Conservation (phyloP, 2,888 invertebrate genomes). For the Drosophila meridiana region DNA sequence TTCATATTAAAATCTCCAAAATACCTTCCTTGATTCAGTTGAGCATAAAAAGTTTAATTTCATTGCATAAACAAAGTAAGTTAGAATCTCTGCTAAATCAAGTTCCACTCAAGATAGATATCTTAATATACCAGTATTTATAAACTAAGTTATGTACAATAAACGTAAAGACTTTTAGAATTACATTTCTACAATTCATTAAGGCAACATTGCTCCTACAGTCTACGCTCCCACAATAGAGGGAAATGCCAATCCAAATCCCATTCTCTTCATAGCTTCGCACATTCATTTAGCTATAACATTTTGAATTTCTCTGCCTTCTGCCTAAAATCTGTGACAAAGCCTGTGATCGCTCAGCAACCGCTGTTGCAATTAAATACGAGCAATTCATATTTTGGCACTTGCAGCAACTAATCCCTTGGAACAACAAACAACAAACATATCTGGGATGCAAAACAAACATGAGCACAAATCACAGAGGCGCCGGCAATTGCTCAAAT, state of each 20-base stretch:
- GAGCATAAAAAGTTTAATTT: too few relatives aligned
- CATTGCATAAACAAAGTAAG: too few relatives aligned
- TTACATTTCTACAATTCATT: too few relatives aligned
- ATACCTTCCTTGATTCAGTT: too few relatives aligned
- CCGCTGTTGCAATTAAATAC: constrained; percentile 49
- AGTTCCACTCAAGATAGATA: too few relatives aligned
- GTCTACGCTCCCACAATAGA: not conserved
- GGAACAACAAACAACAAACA: constrained; percentile 28
- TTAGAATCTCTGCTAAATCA: too few relatives aligned
- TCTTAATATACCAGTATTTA: not conserved
- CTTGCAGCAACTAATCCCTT: constrained; percentile 60
- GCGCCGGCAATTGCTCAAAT: constrained; percentile 57
- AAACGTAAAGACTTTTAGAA: too few relatives aligned
- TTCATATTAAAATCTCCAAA: too few relatives aligned
- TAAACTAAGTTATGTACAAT: too few relatives aligned
- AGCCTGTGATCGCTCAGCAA: constrained; percentile 43
- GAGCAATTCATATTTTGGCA: constrained; percentile 66
- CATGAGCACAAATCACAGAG: constrained; percentile 47
- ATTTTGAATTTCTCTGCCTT: constrained; percentile 4
- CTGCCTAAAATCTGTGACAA: constrained; percentile 37
- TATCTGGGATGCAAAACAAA: constrained; percentile 16
- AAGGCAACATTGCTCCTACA: too few relatives aligned
- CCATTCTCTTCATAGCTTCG: not conserved
- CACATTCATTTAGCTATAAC: not conserved
- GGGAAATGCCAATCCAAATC: not conserved